These are phyloP conservation scores for Brienomyrus longianalis DNA, from an alignment of 2,113 vertebrate species.

Conservation along the genomic window DNA sequence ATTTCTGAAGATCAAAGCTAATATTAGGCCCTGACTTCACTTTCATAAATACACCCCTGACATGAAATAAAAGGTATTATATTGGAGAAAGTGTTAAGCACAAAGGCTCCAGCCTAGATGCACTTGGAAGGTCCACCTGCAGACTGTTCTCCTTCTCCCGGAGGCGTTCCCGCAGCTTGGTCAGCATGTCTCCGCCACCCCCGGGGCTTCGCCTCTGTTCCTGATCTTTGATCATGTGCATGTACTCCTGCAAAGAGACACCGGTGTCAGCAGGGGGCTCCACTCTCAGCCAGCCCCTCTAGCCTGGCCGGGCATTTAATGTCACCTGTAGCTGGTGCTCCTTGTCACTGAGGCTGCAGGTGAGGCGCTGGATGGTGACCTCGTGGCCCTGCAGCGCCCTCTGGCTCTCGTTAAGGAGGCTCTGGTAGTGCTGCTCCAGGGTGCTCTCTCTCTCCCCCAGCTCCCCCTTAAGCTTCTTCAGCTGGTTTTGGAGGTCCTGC, in stretches of 20 bases:
- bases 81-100: neutral
- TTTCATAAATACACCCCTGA: neutral
- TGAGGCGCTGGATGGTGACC: slow-evolving; percentile 64
- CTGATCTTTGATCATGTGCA: slow-evolving; percentile 57
- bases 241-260: slow-evolving; percentile 57
- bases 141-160: slow-evolving; percentile 65
- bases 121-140: slow-evolving; percentile 43
- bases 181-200: slow-evolving; percentile 52
- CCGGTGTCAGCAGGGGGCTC: neutral
- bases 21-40: neutral
- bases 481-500: slow-evolving; percentile 81
- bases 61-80: neutral
- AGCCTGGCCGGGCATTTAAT: slow-evolving; percentile 27
- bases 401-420: slow-evolving; percentile 67
- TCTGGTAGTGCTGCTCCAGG: slow-evolving; percentile 65
- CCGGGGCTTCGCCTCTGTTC: slow-evolving; percentile 55
- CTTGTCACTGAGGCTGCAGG: slow-evolving; percentile 63
- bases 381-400: slow-evolving; percentile 69
- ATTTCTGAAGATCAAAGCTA: neutral
- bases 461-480: slow-evolving; percentile 77
- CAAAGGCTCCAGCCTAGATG: neutral
- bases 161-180: slow-evolving; percentile 61
- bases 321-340: slow-evolving; percentile 74
- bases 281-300: neutral
- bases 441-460: slow-evolving; percentile 68